Percentiles rank a stretch among this genome's conserved stretches.
Evolutionary conservation across 2,113 vertebrate species (phyloP).

Genomic region (Proteles cristata): DNA sequence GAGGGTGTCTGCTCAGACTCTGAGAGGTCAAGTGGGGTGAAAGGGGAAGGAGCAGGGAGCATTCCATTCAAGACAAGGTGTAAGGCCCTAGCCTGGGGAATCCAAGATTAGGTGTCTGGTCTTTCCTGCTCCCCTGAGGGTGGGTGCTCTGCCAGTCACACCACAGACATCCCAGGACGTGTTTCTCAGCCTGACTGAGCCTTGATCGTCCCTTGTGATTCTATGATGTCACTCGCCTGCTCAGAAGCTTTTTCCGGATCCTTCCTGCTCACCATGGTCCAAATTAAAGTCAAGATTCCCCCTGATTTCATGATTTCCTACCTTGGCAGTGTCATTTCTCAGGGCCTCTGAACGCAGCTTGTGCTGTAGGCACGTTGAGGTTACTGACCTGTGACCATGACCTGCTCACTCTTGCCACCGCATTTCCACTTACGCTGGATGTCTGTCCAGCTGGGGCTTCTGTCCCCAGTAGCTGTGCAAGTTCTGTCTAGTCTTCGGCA

Average conservation of each 20-base stretch:
- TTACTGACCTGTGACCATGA: not conserved
- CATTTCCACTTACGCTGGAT: not conserved
- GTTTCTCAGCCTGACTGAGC: not conserved
- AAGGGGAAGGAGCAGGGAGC: not conserved
- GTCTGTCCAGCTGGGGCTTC: not conserved
- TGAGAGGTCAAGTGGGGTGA: conserved; percentile 8
- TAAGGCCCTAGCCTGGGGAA: not conserved
- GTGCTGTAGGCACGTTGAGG: not conserved
- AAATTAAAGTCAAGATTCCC: not conserved
- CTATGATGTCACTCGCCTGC: not conserved
- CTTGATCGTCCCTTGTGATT: not conserved
- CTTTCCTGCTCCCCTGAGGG: not conserved
- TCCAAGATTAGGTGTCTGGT: not conserved
- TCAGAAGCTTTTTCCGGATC: not conserved
- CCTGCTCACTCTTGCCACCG: not conserved
- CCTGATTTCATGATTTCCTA: not conserved
- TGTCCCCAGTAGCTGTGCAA: not conserved
- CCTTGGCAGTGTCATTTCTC: not conserved
- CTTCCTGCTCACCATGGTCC: not conserved
- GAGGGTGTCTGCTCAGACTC: conserved; percentile 50
- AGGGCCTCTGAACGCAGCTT: not conserved
- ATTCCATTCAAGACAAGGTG: not conserved
- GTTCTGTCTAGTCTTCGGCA: too few species aligned
- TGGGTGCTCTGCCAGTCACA: not conserved
- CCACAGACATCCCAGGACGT: not conserved